These are phyloP conservation scores for Callinectes sapidus DNA, from an alignment of 2,888 invertebrate species.

Conservation along the genomic window DNA sequence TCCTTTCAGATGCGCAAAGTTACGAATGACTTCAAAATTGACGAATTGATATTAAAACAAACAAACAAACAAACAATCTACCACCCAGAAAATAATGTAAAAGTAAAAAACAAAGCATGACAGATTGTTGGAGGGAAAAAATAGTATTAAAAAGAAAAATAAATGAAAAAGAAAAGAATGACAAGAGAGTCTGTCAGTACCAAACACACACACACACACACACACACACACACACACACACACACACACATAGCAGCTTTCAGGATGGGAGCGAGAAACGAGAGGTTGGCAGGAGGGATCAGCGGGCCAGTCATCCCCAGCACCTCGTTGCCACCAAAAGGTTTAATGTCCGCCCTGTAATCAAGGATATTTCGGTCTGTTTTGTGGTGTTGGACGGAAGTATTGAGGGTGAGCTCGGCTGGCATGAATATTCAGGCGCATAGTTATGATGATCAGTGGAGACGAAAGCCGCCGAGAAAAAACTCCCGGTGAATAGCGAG, in stretches of 20 bases:
- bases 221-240: slow-evolving; percentile 38
- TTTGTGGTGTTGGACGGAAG: slow-evolving; percentile 39
- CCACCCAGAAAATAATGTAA: too few relatives aligned
- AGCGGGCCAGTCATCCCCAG: slow-evolving; percentile 12
- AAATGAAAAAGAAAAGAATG: neutral
- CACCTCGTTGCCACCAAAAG: slow-evolving; percentile 22
- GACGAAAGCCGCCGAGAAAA: slow-evolving; percentile 20
- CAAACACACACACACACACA: slow-evolving; percentile 30
- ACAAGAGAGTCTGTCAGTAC: neutral
- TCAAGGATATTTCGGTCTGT: slow-evolving; percentile 39
- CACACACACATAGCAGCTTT: slow-evolving; percentile 26
- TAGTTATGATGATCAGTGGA: slow-evolving; percentile 41
- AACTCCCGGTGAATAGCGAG: slow-evolving; percentile 12
- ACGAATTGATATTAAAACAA: too few relatives aligned
- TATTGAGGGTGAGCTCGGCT: slow-evolving; percentile 6
- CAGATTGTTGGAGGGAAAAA: neutral
- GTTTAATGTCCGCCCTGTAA: slow-evolving; percentile 35
- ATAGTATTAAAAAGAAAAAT: neutral
- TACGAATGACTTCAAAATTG: too few relatives aligned
- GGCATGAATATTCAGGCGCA: slow-evolving; percentile 35
- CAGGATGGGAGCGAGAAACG: neutral
- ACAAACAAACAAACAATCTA: too few relatives aligned
- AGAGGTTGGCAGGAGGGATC: slow-evolving; percentile 2
- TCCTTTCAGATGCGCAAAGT: neutral
- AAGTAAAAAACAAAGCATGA: too few relatives aligned